Evolutionary conservation across 53 echinoderm and acorn worm species (phyloP).

Genomic region (Temnopleurus reevesii): DNA sequence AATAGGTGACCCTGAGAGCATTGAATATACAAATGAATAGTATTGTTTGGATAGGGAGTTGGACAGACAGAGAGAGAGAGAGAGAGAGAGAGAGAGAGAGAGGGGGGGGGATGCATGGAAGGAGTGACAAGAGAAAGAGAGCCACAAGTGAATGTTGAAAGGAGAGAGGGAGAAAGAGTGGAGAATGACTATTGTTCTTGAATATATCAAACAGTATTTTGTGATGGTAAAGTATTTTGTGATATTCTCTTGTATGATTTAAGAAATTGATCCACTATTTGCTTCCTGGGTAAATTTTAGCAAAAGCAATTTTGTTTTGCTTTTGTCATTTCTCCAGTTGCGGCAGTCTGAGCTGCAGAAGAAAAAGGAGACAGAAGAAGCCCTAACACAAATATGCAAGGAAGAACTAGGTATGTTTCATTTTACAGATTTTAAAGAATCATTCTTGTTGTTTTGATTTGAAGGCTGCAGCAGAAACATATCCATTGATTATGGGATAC

Average conservation of each 20-base stretch:
- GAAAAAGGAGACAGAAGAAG: constrained; percentile 71
- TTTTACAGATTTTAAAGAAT: too few relatives aligned
- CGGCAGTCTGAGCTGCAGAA: constrained; percentile 57
- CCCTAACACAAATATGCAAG: constrained; percentile 71
- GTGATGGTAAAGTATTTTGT: too few relatives aligned
- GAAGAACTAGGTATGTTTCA: constrained; percentile 81
- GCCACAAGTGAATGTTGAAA: neutral
- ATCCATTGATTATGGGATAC: too few relatives aligned
- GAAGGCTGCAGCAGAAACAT: too few relatives aligned
- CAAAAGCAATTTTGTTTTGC: too few relatives aligned
- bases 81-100: neutral
- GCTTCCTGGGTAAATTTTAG: too few relatives aligned
- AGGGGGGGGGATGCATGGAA: neutral
- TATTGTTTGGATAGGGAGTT: constrained; percentile 19
- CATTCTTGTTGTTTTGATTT: too few relatives aligned
- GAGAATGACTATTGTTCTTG: too few relatives aligned
- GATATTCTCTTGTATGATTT: too few relatives aligned
- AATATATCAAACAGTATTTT: too few relatives aligned
- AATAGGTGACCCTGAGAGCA: constrained; percentile 40
- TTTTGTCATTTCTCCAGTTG: constrained; percentile 56
- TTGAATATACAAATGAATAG: constrained; percentile 30
- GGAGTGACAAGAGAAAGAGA: neutral
- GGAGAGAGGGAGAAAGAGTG: neutral
- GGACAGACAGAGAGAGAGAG: neutral
- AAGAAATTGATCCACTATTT: too few relatives aligned